A percentile compares a stretch with the other conserved stretches of the same genome.
Evolutionary conservation across 30 jellyfish, hydroid and myxozoan species (phyloP).

Genomic region (Clytia hemisphaerica): DNA sequence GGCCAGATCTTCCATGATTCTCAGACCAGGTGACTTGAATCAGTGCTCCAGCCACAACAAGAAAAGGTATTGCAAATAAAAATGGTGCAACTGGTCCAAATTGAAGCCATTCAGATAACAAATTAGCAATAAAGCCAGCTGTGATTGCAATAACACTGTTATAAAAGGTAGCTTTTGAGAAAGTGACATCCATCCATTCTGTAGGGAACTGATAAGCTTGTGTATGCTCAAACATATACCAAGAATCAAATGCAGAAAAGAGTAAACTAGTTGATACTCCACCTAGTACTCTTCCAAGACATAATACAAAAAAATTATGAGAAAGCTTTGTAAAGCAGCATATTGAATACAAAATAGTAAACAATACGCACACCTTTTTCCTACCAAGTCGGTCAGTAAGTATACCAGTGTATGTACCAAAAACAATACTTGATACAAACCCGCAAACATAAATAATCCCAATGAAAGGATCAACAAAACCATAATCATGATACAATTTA

Average conservation of each 20-base stretch:
- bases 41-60: constrained; percentile 62
- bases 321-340: constrained; percentile 79
- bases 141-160: constrained; percentile 79
- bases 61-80: constrained; percentile 75
- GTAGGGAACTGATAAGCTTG: constrained; percentile 78
- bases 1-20: constrained; percentile 72
- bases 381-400: constrained; percentile 84
- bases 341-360: constrained; percentile 69
- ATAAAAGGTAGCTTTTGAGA: constrained; percentile 69
- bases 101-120: constrained; percentile 59
- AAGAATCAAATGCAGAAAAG: constrained; percentile 87
- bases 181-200: constrained; percentile 81
- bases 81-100: constrained; percentile 96
- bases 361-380: constrained; percentile 68
- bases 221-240: constrained; percentile 83
- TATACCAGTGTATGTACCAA: constrained; percentile 85
- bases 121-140: constrained; percentile 81
- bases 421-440: constrained; percentile 81
- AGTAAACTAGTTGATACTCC: constrained; percentile 85
- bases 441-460: constrained; percentile 92
- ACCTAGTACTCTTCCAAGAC: constrained; percentile 79
- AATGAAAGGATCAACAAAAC: constrained; percentile 89
- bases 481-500: constrained; percentile 68
- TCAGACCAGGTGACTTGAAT: constrained; percentile 82
- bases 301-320: constrained; percentile 40